phyloP scores from a whole-genome alignment of 2,888 invertebrate genomes.

The Myathropa florea region DNA sequence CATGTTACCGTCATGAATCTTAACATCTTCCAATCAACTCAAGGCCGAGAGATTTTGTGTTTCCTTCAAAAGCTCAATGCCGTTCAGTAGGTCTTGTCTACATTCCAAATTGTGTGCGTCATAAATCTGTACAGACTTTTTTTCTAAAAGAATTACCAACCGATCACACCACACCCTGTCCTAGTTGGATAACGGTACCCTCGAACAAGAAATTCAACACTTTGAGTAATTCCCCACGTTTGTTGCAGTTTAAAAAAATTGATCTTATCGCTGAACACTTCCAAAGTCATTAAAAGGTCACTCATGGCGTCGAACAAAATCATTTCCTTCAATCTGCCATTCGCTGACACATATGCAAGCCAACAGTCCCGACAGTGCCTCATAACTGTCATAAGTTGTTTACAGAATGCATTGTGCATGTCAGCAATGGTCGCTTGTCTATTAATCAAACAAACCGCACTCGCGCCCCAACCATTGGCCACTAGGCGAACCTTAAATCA shows the following conservation, averaged over 20 bases:
- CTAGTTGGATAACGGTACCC: background rate
- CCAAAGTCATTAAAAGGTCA: background rate
- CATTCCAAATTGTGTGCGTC: background rate
- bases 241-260: too few species aligned
- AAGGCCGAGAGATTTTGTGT: too few species aligned
- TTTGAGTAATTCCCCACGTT: background rate
- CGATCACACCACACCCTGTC: background rate
- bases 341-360: slow-evolving; percentile 24
- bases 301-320: background rate
- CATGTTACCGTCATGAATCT: too few species aligned
- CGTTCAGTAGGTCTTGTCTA: too few species aligned
- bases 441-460: slow-evolving; percentile 44
- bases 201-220: background rate
- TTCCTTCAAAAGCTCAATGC: too few species aligned
- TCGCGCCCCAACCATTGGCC: background rate
- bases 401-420: slow-evolving; percentile 8
- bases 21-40: too few species aligned
- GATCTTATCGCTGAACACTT: background rate
- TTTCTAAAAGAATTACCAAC: background rate
- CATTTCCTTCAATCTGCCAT: background rate
- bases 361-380: slow-evolving; percentile 3
- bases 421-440: slow-evolving; percentile 25
- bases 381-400: slow-evolving; percentile 11
- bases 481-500: background rate
- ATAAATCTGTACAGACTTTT: background rate